A percentile compares a stretch with the other conserved stretches of the same genome.
phyloP scores from a whole-genome alignment of 2,113 vertebrate species.

The Antechinus stuartii region DNA sequence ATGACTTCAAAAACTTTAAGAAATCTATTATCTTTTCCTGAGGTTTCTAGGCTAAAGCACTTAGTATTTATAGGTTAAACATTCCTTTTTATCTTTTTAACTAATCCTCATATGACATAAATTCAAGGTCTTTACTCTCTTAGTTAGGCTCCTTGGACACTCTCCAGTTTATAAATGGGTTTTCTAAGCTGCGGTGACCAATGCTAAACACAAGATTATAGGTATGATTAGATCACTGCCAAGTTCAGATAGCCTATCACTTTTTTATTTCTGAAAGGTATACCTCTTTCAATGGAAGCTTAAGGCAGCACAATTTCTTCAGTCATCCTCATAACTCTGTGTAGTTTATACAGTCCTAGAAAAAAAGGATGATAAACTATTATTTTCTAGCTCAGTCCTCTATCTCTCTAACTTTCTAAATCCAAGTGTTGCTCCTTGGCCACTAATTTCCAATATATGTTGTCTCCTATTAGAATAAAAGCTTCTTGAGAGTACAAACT shows the following conservation, averaged over 20 bases:
- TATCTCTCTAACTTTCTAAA: not conserved
- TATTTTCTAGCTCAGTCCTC: not conserved
- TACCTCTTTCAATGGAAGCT: not conserved
- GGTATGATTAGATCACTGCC: not conserved
- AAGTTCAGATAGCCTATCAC: not conserved
- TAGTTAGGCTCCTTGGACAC: not conserved
- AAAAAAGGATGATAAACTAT: not conserved
- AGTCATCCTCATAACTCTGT: not conserved
- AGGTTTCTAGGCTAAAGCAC: too few relatives aligned
- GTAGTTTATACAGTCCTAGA: not conserved
- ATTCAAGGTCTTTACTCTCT: not conserved
- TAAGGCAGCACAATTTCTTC: not conserved
- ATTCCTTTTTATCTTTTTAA: not conserved
- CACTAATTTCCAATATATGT: not conserved
- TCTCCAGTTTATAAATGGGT: not conserved
- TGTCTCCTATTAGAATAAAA: not conserved
- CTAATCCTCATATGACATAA: not conserved
- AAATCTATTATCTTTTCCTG: too few relatives aligned
- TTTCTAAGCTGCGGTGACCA: not conserved
- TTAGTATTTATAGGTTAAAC: not conserved
- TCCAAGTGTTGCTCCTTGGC: not conserved
- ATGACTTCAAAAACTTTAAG: too few relatives aligned
- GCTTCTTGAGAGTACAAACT: not conserved
- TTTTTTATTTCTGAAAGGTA: not conserved
- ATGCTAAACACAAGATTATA: not conserved